Evolutionary conservation across 2,888 invertebrate species (phyloP).

Genomic region (Limnephilus auricula): DNA sequence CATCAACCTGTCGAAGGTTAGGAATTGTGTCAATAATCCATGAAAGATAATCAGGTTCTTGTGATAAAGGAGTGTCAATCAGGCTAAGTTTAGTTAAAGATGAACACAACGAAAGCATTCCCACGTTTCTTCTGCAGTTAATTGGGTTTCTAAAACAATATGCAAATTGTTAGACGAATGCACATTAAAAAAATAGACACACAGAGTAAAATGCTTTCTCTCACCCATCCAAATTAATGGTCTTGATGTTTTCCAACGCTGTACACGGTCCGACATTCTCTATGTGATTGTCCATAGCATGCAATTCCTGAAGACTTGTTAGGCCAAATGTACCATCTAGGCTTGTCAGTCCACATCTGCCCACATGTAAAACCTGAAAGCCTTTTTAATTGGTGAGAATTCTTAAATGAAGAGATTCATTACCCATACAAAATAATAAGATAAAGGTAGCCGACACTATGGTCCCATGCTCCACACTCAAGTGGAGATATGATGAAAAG

Average conservation of each 20-base stretch:
- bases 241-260: slow-evolving; percentile 78
- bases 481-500: not conserved
- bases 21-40: slow-evolving; percentile 71
- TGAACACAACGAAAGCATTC: slow-evolving; percentile 71
- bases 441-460: too few relatives aligned
- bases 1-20: slow-evolving; percentile 72
- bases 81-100: slow-evolving; percentile 69
- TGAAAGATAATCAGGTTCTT: slow-evolving; percentile 70
- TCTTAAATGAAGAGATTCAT: not conserved
- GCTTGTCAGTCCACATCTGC: slow-evolving; percentile 81
- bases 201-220: not conserved
- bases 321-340: slow-evolving; percentile 84
- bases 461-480: too few relatives aligned
- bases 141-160: slow-evolving; percentile 70
- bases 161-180: not conserved
- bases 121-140: slow-evolving; percentile 68
- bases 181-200: not conserved
- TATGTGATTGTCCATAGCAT: slow-evolving; percentile 81
- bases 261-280: slow-evolving; percentile 80
- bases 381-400: not conserved
- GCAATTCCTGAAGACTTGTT: slow-evolving; percentile 79
- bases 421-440: not conserved
- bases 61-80: slow-evolving; percentile 73
- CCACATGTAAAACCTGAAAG: slow-evolving; percentile 75
- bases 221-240: slow-evolving; percentile 76